Evolutionary conservation across 1,140 invertebrate genomes (phyloP).

Genomic region (Dendroctonus valens): DNA sequence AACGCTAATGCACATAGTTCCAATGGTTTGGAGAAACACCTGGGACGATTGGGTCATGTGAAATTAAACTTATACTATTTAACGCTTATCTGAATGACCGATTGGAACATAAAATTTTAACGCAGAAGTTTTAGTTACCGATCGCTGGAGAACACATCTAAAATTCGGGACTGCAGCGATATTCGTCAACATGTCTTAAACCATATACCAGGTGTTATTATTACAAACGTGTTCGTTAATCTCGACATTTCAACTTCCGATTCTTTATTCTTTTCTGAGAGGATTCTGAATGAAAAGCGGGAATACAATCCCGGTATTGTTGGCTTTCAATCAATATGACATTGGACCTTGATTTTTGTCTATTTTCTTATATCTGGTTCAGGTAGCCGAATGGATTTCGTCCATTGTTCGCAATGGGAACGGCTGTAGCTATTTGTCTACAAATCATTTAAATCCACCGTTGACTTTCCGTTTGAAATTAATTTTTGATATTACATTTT

Average conservation of each 20-base stretch:
- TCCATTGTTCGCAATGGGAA: slow-evolving; percentile 29
- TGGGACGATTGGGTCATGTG: no score
- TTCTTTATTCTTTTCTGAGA: slow-evolving; percentile 8
- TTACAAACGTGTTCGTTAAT: slow-evolving; percentile 15
- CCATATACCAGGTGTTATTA: slow-evolving; percentile 27
- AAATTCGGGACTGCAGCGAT: no score
- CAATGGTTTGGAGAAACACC: no score
- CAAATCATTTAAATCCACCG: no score
- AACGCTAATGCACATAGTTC: no score
- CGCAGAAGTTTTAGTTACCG: no score
- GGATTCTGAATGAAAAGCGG: slow-evolving; percentile 25
- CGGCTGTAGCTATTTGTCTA: not conserved
- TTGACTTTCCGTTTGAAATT: no score
- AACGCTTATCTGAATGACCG: no score
- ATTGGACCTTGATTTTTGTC: slow-evolving; percentile 31
- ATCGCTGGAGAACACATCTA: no score
- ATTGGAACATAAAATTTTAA: no score
- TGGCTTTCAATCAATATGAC: slow-evolving; percentile 31
- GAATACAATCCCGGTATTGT: slow-evolving; percentile 28
- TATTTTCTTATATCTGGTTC: slow-evolving; percentile 30
- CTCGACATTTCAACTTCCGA: slow-evolving; percentile 18
- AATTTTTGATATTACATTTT: no score
- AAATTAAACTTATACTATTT: no score
- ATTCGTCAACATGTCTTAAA: not conserved
- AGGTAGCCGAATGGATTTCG: slow-evolving; percentile 26